Percentiles rank a stretch among this genome's conserved stretches.
phyloP scores from a whole-genome alignment of 2,113 vertebrate genomes.

The Rhabdornis inornatus region DNA sequence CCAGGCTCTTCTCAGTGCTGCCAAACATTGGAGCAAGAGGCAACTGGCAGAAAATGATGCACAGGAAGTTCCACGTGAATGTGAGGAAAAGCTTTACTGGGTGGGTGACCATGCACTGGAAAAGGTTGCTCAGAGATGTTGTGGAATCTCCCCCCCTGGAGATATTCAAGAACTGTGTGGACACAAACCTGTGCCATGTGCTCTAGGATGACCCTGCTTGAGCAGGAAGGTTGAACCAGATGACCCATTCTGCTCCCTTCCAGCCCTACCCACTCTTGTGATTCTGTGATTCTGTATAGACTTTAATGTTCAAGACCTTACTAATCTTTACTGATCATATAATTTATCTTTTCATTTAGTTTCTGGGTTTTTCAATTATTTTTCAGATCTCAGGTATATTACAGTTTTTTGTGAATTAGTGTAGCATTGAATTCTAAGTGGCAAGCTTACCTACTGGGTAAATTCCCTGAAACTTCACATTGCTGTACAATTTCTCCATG shows the following conservation, averaged over 20 bases:
- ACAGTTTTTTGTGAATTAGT: not conserved
- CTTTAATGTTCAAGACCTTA: not conserved
- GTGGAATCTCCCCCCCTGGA: not conserved
- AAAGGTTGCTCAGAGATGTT: not conserved
- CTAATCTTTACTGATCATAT: not conserved
- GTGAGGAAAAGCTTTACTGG: not conserved
- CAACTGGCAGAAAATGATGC: not conserved
- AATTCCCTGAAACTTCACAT: not conserved
- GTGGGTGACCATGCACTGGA: not conserved
- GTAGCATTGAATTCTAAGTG: not conserved
- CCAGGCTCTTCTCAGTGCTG: not conserved
- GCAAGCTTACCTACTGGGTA: not conserved
- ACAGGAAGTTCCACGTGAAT: not conserved
- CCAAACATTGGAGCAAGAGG: not conserved
- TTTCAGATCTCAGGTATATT: not conserved
- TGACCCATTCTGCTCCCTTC: not conserved
- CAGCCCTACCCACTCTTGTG: not conserved
- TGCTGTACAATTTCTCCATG: not conserved
- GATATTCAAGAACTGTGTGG: not conserved
- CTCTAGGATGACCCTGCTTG: not conserved
- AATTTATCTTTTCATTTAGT: not conserved
- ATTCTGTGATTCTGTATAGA: not conserved
- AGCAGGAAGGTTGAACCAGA: not conserved
- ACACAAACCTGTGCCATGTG: not conserved
- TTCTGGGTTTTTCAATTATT: not conserved